Evolutionary conservation across 2,888 invertebrate genomes (phyloP).

Genomic region (Cheilosia scutellata): DNA sequence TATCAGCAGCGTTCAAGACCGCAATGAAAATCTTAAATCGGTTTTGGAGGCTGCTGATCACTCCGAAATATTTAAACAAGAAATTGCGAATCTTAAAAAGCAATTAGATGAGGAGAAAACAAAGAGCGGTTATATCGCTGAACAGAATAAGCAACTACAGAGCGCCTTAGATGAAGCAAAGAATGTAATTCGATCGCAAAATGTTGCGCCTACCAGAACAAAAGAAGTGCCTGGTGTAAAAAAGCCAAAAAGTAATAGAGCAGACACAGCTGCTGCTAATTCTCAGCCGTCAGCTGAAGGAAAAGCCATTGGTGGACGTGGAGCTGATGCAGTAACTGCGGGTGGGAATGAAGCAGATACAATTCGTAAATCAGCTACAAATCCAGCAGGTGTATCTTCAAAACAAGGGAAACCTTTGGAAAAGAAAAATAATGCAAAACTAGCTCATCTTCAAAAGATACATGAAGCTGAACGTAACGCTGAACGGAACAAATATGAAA

Average conservation of each 20-base stretch:
- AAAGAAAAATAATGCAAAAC: conserved; percentile 15
- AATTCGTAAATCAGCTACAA: neutral
- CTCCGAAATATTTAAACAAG: conserved; percentile 43
- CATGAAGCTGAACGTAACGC: conserved; percentile 25
- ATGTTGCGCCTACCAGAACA: neutral
- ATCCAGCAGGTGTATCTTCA: neutral
- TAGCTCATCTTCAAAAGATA: conserved; percentile 15
- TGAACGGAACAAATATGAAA: conserved; percentile 42
- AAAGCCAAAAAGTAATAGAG: neutral
- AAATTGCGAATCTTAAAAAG: conserved; percentile 48
- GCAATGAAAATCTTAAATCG: conserved; percentile 53
- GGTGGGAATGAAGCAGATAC: neutral
- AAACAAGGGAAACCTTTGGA: neutral
- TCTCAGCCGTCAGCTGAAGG: neutral
- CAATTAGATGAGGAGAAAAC: conserved; percentile 28
- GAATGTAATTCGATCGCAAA: neutral
- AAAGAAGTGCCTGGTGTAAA: neutral
- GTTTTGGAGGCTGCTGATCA: conserved; percentile 64
- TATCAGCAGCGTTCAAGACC: conserved; percentile 78
- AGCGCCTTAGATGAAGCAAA: neutral
- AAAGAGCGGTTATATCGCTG: neutral
- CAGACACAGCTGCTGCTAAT: neutral
- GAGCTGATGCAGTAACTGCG: neutral
- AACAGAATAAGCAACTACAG: conserved; percentile 1
- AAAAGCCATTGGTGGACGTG: too few relatives aligned